Conservation (phyloP, 1,140 invertebrate genomes). For the Bacillus rossius region DNA sequence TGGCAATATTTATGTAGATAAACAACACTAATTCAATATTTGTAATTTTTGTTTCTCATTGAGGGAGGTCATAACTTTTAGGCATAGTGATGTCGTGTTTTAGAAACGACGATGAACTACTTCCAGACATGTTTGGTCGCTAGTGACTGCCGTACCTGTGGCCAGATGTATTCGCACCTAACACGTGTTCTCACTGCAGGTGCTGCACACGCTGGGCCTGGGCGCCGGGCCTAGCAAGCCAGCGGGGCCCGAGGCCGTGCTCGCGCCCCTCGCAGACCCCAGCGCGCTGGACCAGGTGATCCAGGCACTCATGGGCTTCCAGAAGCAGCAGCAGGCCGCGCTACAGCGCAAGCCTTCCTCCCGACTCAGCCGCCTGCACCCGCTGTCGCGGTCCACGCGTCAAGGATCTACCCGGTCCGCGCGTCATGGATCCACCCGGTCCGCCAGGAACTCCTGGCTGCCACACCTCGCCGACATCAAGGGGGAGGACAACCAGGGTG, state of each 20-base stretch:
- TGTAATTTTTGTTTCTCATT: no score
- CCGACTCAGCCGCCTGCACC: neutral
- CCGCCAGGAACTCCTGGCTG: neutral
- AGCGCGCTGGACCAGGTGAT: constrained; percentile 3
- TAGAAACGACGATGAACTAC: no score
- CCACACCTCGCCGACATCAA: no score
- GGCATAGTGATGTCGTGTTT: no score
- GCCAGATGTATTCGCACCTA: no score
- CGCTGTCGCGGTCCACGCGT: constrained; percentile 1
- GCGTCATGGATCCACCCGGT: constrained; percentile 3
- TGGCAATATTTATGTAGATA: no score
- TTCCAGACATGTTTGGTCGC: no score
- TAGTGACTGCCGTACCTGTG: no score
- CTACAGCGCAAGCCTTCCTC: neutral
- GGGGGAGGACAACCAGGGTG: no score
- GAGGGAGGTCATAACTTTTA: no score
- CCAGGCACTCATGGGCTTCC: neutral
- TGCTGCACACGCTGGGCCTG: neutral
- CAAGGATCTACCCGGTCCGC: constrained; percentile 5
- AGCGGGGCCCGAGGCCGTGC: neutral
- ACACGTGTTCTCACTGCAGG: no score
- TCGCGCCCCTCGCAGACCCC: neutral
- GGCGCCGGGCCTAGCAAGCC: neutral
- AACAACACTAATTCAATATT: no score
- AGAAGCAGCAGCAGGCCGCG: neutral